Evolutionary conservation across 1,140 invertebrate genomes (phyloP).

Genomic region (Drosophila ironensis): DNA sequence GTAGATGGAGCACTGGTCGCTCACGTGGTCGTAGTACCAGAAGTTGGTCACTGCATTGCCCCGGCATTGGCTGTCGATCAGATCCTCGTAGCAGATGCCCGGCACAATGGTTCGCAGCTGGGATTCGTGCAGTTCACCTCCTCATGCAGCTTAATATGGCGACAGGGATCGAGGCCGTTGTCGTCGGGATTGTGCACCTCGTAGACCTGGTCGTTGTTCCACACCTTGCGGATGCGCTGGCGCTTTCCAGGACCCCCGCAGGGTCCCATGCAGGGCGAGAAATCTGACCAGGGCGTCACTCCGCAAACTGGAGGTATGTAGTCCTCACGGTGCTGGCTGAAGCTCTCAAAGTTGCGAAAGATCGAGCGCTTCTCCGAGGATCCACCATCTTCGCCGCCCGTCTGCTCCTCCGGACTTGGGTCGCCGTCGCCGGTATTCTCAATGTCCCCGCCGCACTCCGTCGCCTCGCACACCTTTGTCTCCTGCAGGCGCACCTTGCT

Average conservation of each 20-base stretch:
- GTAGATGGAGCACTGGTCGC: conserved; percentile 87
- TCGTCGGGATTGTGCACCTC: conserved; percentile 50
- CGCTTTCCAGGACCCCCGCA: conserved; percentile 83
- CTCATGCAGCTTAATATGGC: conserved; percentile 77
- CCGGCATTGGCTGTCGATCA: conserved; percentile 85
- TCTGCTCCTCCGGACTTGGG: conserved; percentile 3
- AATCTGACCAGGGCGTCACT: conserved; percentile 88
- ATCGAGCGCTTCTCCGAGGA: conserved; percentile 53
- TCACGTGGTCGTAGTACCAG: conserved; percentile 88
- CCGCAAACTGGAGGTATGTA: conserved; percentile 84
- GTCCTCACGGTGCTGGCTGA: conserved; percentile 70
- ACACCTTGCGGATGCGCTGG: conserved; percentile 68
- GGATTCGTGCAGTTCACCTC: conserved; percentile 83
- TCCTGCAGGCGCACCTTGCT: conserved; percentile 62
- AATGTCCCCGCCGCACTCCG: conserved; percentile 73
- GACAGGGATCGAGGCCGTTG: conserved; percentile 81
- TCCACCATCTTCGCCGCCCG: conserved; percentile 18
- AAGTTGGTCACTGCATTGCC: conserved; percentile 84
- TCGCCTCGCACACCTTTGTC: conserved; percentile 54
- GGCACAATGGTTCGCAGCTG: conserved; percentile 84
- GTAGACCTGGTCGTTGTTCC: conserved; percentile 78
- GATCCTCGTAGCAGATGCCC: conserved; percentile 53
- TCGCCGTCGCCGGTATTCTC: conserved; percentile 10
- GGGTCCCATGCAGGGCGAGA: conserved; percentile 88
- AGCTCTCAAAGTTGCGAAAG: conserved; percentile 72